Evolutionary conservation across 2,888 invertebrate species (phyloP), one percentile per base, ranked within the genome.

Genomic region (Trichopoda pennipes): DNA sequence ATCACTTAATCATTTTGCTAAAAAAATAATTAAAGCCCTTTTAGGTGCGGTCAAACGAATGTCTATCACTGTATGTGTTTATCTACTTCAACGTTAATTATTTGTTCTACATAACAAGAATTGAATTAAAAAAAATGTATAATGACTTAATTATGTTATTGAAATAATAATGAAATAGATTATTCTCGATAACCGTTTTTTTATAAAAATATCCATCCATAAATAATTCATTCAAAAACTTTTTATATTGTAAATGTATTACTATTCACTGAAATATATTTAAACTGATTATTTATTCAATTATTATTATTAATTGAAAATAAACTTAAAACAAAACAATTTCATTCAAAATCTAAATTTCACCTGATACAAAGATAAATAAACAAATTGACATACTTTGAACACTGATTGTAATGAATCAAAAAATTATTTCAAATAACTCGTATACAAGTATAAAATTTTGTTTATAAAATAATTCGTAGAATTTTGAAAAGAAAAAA

Each of bases 321-420:
- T 56, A 56, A 56, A 44, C 28, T 16, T 60, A 16, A 68, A 60
- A 42, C 9, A 61, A 69, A 56, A 19, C 8, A 42, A 78, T 51
- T 78, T 78, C 78, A 78, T 72, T 78, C 64, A 78, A 66, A 69
- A 55, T 55, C 53, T 47, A 28, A 53, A 61, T 55, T 69, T 61
- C 61, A 77, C 61, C 69, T 77, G 61, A 69, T 77, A 69, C 35
- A 12, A 69, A 69, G 76, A 77, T 77, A 69, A 77, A 77, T 77
- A 77, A 77, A 77, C 60, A 69, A 69, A 55, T 8, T 69, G 53
- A 35, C 69, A 76, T 76, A 53, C 53, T 69, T 68, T 35, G 53
- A 53, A 47, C 56, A 44, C 35, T 49, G 19, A 28, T 64, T 56
- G 55, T 66, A 49, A 74, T 74, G 73, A 64, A 63, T 74, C 21